Conservation (phyloP, 2,888 invertebrate genomes). For the Molorchus minor region DNA sequence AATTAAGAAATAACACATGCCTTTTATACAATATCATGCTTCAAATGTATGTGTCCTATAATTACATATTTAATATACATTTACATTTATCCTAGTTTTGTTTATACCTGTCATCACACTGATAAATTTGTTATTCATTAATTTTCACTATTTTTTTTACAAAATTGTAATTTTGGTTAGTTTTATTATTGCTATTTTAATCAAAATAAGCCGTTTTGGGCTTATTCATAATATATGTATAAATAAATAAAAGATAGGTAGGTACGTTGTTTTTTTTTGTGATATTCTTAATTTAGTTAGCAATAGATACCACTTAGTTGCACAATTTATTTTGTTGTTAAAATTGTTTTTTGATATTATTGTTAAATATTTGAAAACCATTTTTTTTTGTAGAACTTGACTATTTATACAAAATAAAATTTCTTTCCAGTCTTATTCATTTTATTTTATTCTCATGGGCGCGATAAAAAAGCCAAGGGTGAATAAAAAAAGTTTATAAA, state of each 20-base stretch:
- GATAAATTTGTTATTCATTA: too few relatives aligned
- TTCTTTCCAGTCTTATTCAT: too few relatives aligned
- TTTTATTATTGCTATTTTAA: not conserved
- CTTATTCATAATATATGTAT: slow-evolving; percentile 6
- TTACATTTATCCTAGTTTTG: too few relatives aligned
- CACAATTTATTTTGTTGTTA: slow-evolving; percentile 10
- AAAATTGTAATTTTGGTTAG: slow-evolving; percentile 7
- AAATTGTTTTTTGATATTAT: slow-evolving; percentile 11
- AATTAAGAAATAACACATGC: too few relatives aligned
- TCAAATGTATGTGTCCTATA: too few relatives aligned
- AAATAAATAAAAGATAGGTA: slow-evolving; percentile 7
- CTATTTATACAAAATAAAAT: slow-evolving; percentile 13
- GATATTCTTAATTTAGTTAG: slow-evolving; percentile 19
- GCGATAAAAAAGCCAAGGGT: too few relatives aligned
- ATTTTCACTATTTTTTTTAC: too few relatives aligned
- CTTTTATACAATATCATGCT: too few relatives aligned
- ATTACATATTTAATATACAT: too few relatives aligned
- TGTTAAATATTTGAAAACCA: slow-evolving; percentile 19
- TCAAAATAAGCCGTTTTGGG: slow-evolving; percentile 6
- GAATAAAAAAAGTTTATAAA: too few relatives aligned
- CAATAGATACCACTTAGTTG: not conserved
- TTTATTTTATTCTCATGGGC: too few relatives aligned
- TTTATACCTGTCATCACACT: too few relatives aligned
- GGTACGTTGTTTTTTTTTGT: slow-evolving; percentile 9
- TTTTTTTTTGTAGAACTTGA: slow-evolving; percentile 4